These are phyloP conservation scores for Agonopterix heracliana DNA, from an alignment of 2,888 invertebrate genomes.

Conservation along the genomic window DNA sequence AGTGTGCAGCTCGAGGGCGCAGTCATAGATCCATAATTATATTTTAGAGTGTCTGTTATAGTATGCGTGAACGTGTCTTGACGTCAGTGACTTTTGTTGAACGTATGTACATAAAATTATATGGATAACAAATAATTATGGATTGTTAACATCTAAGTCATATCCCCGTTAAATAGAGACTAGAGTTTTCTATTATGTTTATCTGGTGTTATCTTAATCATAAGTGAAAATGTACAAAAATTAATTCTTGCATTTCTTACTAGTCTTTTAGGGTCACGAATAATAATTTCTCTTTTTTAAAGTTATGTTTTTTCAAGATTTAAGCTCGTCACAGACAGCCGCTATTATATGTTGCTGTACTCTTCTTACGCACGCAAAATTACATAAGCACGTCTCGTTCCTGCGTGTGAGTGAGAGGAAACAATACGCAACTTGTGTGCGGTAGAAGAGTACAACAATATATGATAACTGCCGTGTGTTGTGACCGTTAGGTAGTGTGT, in stretches of 20 bases:
- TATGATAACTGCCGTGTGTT: no score
- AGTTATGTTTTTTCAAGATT: conserved; percentile 22
- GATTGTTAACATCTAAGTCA: conserved; percentile 69
- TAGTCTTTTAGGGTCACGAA: conserved; percentile 71
- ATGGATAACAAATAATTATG: conserved; percentile 27
- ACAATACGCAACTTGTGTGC: no score
- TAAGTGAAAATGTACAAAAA: conserved; percentile 73
- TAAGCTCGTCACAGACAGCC: no score
- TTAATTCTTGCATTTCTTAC: conserved; percentile 69
- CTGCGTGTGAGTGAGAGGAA: no score
- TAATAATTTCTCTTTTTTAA: conserved; percentile 32
- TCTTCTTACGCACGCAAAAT: no score
- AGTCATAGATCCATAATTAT: not conserved
- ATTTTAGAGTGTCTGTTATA: conserved; percentile 1
- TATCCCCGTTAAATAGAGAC: conserved; percentile 61
- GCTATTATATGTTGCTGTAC: no score
- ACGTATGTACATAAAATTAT: conserved; percentile 35
- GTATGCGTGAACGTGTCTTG: conserved; percentile 21
- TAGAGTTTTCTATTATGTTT: conserved; percentile 59
- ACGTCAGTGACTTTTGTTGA: conserved; percentile 31
- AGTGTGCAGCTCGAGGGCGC: not conserved
- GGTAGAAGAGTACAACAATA: no score
- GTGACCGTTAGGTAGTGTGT: conserved; percentile 35
- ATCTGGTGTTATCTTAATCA: conserved; percentile 71
- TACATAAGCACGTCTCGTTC: no score